Conservation (phyloP, 2,113 vertebrate genomes). For the Prietella phreatophila region DNA sequence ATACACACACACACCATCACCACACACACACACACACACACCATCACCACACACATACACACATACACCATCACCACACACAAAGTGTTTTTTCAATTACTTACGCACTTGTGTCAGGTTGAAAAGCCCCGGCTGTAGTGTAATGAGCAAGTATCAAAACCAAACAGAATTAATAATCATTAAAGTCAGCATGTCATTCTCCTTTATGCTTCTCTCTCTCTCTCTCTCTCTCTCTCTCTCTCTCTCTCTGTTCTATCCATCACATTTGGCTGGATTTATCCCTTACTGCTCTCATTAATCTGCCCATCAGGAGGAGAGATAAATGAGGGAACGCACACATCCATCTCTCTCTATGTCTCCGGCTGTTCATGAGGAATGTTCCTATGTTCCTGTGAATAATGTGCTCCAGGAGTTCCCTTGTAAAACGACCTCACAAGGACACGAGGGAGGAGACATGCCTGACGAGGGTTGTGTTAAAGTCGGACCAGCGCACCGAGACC, state of each 20-base stretch:
- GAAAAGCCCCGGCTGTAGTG: background rate
- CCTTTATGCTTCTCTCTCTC: background rate
- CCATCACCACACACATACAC: too few relatives aligned
- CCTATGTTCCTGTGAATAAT: slow-evolving; percentile 1
- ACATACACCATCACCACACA: background rate
- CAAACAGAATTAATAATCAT: background rate
- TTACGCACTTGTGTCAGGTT: background rate
- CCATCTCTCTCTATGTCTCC: background rate
- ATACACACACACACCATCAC: too few relatives aligned
- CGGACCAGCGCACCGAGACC: background rate
- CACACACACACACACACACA: background rate
- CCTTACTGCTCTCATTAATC: slow-evolving; percentile 12
- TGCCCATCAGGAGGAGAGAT: slow-evolving; percentile 7
- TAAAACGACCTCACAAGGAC: background rate
- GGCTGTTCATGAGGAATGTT: slow-evolving; percentile 3
- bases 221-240: too few relatives aligned
- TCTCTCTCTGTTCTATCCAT: background rate
- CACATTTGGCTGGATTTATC: background rate
- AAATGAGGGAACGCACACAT: background rate
- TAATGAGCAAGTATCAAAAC: background rate
- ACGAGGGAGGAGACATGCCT: background rate
- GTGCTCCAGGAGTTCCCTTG: background rate
- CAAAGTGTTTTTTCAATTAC: background rate
- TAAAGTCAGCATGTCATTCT: background rate
- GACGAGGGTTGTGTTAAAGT: background rate